Evolutionary conservation across 2,888 invertebrate genomes (phyloP).

Genomic region (Sipha maydis): DNA sequence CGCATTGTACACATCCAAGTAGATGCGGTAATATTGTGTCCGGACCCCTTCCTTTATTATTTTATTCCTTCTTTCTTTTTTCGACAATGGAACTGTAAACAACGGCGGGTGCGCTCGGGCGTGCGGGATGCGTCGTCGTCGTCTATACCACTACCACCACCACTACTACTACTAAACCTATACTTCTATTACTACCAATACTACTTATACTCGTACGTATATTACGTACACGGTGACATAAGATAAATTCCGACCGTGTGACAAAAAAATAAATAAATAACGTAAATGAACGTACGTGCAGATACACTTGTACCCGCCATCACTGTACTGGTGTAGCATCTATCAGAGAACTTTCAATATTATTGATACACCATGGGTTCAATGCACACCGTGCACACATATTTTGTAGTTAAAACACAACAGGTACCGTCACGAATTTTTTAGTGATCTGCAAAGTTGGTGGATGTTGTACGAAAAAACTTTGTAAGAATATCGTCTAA

Average conservation of each 20-base stretch:
- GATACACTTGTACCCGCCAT: not conserved
- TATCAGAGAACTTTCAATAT: not conserved
- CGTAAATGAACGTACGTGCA: not conserved
- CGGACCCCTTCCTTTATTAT: conserved; percentile 39
- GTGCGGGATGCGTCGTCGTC: not conserved
- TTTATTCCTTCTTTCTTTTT: conserved; percentile 22
- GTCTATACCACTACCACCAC: not conserved
- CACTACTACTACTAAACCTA: too few relatives aligned
- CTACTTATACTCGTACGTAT: not conserved
- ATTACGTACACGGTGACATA: not conserved
- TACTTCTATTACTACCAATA: too few relatives aligned
- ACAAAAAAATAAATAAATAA: not conserved
- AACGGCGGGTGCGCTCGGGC: conserved; percentile 53
- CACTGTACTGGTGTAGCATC: not conserved
- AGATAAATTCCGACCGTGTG: conserved; percentile 45
- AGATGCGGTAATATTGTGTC: conserved; percentile 45
- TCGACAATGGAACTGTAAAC: conserved; percentile 48
- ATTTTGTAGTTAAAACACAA: too few relatives aligned
- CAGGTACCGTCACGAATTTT: too few relatives aligned
- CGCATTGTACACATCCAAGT: conserved; percentile 1
- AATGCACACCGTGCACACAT: too few relatives aligned
- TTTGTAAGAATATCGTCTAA: too few relatives aligned
- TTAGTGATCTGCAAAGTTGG: too few relatives aligned
- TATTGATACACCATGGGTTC: not conserved
- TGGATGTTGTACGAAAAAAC: too few relatives aligned